phyloP scores from a whole-genome alignment of 2,113 vertebrate species.

The Glaucidium brasilianum region DNA sequence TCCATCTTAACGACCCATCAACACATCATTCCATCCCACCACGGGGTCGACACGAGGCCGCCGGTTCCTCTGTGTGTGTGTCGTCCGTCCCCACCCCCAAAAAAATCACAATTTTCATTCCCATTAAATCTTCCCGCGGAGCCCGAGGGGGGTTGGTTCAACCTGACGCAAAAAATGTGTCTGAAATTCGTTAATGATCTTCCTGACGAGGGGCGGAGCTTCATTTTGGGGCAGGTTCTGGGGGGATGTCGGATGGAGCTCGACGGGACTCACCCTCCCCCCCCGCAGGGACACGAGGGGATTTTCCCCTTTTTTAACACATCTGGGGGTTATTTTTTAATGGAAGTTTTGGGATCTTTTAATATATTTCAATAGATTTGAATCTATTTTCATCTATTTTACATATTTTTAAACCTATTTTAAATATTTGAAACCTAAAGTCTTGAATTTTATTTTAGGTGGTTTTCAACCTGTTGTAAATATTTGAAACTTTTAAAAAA shows the following conservation, averaged over 20 bases:
- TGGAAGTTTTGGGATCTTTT: background rate
- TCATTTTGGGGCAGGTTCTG: background rate
- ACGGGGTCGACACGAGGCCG: accelerated
- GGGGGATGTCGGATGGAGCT: background rate
- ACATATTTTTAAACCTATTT: no score
- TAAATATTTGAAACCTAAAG: no score
- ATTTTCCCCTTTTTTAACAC: background rate
- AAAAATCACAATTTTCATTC: accelerated
- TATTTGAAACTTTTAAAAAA: no score
- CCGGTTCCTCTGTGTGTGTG: background rate
- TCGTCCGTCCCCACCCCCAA: no score
- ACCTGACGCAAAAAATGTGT: background rate
- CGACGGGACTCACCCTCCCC: background rate
- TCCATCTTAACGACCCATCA: accelerated
- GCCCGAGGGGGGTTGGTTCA: no score
- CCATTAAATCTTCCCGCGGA: accelerated
- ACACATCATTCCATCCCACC: background rate
- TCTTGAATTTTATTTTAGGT: no score
- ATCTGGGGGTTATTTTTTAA: background rate
- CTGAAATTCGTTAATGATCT: accelerated
- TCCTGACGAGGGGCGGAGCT: background rate
- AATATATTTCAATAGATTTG: background rate
- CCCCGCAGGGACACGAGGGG: background rate
- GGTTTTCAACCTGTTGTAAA: no score
- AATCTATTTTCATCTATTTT: no score